A percentile compares a stretch with the other conserved stretches of the same genome.
These are phyloP conservation scores for Lucilia sericata DNA, from an alignment of 1,140 invertebrate species.

Conservation along the genomic window DNA sequence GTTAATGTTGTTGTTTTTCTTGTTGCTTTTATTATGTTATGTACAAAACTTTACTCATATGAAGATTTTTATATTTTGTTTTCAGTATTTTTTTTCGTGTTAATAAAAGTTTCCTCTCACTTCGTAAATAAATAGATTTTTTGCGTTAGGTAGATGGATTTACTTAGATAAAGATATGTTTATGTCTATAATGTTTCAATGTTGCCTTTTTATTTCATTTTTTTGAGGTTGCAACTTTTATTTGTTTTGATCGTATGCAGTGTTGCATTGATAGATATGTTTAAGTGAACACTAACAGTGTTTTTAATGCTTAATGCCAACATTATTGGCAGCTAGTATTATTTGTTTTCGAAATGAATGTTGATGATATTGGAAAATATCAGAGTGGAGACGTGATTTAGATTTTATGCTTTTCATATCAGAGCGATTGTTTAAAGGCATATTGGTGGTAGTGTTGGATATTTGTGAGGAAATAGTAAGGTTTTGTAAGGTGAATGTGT, in stretches of 20 bases:
- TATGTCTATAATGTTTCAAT: neutral
- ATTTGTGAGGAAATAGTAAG: too few relatives aligned
- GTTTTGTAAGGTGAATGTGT: too few relatives aligned
- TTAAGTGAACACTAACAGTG: neutral
- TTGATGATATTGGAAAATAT: too few relatives aligned
- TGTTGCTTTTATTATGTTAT: slow-evolving; percentile 6
- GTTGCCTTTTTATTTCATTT: neutral
- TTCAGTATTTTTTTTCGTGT: neutral
- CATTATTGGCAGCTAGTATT: neutral
- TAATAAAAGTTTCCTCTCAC: slow-evolving; percentile 16
- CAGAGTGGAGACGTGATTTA: too few relatives aligned
- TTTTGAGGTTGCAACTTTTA: neutral
- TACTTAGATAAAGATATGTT: slow-evolving; percentile 7
- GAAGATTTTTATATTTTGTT: neutral
- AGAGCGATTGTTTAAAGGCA: too few relatives aligned
- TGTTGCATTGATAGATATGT: neutral
- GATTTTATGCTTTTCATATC: too few relatives aligned
- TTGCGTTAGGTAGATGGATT: neutral
- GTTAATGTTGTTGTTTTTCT: too few relatives aligned
- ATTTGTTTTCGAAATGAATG: too few relatives aligned
- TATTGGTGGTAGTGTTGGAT: too few relatives aligned
- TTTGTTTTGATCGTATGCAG: neutral
- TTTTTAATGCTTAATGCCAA: neutral
- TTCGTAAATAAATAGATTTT: neutral
- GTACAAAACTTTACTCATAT: neutral